Evolutionary conservation across 2,888 invertebrate genomes (phyloP), one percentile per base, ranked within the genome.

Genomic region (Epinotia bilunana): DNA sequence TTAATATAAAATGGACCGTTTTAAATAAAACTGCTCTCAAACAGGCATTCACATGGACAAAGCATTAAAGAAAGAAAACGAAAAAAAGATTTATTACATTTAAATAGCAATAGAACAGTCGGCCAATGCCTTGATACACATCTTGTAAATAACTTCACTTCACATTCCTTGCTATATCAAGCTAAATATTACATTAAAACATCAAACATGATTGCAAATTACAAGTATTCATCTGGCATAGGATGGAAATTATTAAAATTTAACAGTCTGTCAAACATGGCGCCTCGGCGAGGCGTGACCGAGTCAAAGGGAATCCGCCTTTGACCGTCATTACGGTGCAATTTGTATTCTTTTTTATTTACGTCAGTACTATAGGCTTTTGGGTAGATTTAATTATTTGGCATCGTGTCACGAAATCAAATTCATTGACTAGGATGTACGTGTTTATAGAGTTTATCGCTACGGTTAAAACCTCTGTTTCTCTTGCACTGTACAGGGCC

Each of bases 221-320:
- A 68, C 67, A 61, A 73, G 61, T 60, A 73, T 67, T 61, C 67
- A 73, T 73, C 33, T 20, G 39, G 61, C 61, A 61, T 67, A 43
- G 58, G 77, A 77, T 77, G 73, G 75, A 71, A 79, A 79, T 79
- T 80, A 81, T 82, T 82, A 80, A 80, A 80, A 79, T 80, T 69
- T 62, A 71, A 58, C 49, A 64, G 65, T 60, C 33, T 33, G 65
- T 81, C 78, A 80, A 80, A 77, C 18, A 77, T 79, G 74, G 80
- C 82, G 79, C 77, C 73, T 55, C 68, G 62, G 0, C 61, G 62
- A 78, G 73, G 80, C 80, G 81, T 82, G 81, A 82, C 80, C 78
- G 63, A 57, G 71, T 79, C 81, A 82, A 82, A 82, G 82, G 73
- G 79, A 77, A 43, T 68, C 62, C 73, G 73, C 80, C 79, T 81